phyloP scores from a whole-genome alignment of 2,888 invertebrate genomes.

The Folsomia candida region DNA sequence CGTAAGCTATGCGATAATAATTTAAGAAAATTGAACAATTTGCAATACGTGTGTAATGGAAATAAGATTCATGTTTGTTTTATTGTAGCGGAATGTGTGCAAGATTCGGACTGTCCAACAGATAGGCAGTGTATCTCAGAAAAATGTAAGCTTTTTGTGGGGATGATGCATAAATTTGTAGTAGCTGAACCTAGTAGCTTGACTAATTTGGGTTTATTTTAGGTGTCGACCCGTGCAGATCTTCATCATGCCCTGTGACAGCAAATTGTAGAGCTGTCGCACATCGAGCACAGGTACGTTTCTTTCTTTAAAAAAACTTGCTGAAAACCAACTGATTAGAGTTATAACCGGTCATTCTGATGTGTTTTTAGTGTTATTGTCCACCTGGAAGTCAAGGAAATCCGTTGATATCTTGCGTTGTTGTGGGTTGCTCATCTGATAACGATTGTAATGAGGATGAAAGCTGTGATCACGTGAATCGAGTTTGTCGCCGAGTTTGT shows the following conservation, averaged over 20 bases:
- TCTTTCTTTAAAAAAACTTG: too few relatives aligned
- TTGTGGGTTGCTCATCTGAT: constrained; percentile 80
- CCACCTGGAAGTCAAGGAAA: constrained; percentile 82
- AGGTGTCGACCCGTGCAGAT: background rate
- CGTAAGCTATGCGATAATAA: constrained; percentile 61
- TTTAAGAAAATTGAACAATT: background rate
- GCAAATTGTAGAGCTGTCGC: constrained; percentile 72
- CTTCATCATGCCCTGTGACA: constrained; percentile 64
- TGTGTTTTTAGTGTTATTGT: constrained; percentile 62
- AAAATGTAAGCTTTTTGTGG: constrained; percentile 76
- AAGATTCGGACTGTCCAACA: constrained; percentile 77
- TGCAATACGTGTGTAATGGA: background rate
- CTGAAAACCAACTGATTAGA: too few relatives aligned
- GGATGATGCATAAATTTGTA: constrained; percentile 63
- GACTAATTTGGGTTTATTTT: background rate
- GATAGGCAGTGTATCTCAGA: constrained; percentile 76
- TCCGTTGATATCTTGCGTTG: constrained; percentile 75
- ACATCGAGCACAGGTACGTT: constrained; percentile 68
- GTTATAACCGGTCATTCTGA: too few relatives aligned
- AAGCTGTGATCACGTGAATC: constrained; percentile 77
- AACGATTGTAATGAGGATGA: constrained; percentile 84
- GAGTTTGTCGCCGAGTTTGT: constrained; percentile 78
- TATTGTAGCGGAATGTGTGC: constrained; percentile 72
- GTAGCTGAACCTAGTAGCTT: too few relatives aligned
- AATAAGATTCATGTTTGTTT: constrained; percentile 20